Base-by-base conservation (phyloP, 2,797 vertebrate genomes). In the Margarornis squamiger region DNA sequence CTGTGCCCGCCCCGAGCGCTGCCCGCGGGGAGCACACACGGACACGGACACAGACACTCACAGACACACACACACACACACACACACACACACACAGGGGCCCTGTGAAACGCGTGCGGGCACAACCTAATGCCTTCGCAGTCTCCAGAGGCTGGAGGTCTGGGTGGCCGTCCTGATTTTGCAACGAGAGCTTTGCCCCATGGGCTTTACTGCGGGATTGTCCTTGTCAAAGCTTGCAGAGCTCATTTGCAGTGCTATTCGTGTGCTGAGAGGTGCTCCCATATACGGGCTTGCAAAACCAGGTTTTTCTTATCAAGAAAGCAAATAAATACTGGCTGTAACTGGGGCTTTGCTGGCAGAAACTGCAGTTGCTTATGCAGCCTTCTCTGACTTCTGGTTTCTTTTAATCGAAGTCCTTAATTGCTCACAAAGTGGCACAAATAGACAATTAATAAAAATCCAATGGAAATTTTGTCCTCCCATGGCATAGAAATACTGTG, bases 31-130 rank as follows among this genome's bases (percentile, higher is more conserved):
- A 32, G 0, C 0, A 8, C 36, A 6, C 49, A 39, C 38, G 11
- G 10, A 10, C 38, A 38, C 38, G 11, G 10, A 38, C 38, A 39
- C 38, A 39, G 11, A 39, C 38, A 39, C 38, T 8, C 36, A 9
- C 36, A 36, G 36, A 36, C 38, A 39, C 38, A 39, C 38, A 39
- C 38, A 43, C 43, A 43, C 43, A 43, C 43, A 43, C 43, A 43
- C 41, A 41, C 16, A 41, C 16, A 41, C 16, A 17, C 41, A 43
- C 43, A 21, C 43, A 10, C 43, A 45, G 20, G 13, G 2, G 12
- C 2, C 4, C 48, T 3, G 30, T 0, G 12, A 1, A 0, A 4
- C 0, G 3, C 0, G 30, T 0, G 0, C 0, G 5, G 12, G 7
- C 17, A 54, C 21, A 22, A 3, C 1, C 2, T 1, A 0, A 3